Base-by-base conservation (phyloP, 2,888 invertebrate species). In the Stenodera caucasica region DNA sequence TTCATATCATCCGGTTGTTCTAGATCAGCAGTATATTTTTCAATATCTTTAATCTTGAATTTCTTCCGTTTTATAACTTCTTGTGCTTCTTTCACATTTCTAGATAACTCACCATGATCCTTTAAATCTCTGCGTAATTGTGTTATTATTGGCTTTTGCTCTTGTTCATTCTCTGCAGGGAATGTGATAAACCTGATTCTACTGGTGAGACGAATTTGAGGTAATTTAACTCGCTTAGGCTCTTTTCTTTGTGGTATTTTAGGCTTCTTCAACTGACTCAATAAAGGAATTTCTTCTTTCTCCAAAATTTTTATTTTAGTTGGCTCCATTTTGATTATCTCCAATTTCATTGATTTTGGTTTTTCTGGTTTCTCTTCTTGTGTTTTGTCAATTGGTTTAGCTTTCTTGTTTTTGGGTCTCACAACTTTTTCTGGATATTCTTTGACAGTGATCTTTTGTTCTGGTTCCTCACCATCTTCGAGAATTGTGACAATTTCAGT, bases 141-240 rank as follows among this genome's bases (percentile, higher is more conserved):
- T 35, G 77, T 75, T 49, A 80, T 71, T 2, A 70, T 55, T 2
- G 78, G 72, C 58, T 68, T 71, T 52, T 77, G 70, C 63, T 79
- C 76, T 49, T 65, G 37, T 71, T 78, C 77, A 18, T 65, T 65
- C 32, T 69, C 61, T 23, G 79, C 75, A 32, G 81, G 80, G 66
- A 82, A 82, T 50, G 81, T 80, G 1, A 83, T 77, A 68, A 83
- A 83, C 50, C 81, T 82, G 15, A 91, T 88, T 67, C 88, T 83
- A 75, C 90, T 91, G 72, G 88, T 89, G 0, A 91, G 79, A 72
- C 88, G 83, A 50, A 90, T 81, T 77, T 88, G 89, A 0, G 89
- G 90, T 53, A 90, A 79, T 64, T 69, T 72, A 12, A 60, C 72
- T 84, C 61, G 57, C 62, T 73, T 69, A 3, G 58, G 58, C 62